These are phyloP conservation scores for Colistium nudipinnis DNA, from an alignment of 2,113 vertebrate genomes.

Conservation along the genomic window DNA sequence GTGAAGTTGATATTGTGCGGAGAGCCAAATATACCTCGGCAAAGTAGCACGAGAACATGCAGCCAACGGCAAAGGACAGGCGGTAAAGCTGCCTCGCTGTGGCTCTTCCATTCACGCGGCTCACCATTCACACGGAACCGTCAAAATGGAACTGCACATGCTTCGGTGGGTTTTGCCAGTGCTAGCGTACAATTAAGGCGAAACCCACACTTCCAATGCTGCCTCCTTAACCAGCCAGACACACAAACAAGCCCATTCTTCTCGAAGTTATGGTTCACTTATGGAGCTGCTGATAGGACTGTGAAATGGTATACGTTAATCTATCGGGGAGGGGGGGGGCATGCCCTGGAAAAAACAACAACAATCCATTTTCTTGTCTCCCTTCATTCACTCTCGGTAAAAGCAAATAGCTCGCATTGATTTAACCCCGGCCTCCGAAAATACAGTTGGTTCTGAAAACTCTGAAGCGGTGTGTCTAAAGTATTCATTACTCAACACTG, in stretches of 20 bases:
- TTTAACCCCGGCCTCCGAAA: conserved; percentile 31
- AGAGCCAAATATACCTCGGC: conserved; percentile 12
- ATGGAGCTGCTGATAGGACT: conserved; percentile 1
- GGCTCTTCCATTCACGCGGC: background rate
- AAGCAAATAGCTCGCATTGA: conserved; percentile 38
- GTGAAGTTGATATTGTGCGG: background rate
- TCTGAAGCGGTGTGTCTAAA: conserved; percentile 22
- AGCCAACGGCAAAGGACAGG: conserved; percentile 1
- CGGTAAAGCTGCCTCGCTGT: background rate
- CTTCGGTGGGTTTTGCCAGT: conserved; percentile 8
- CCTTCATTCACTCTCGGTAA: conserved; percentile 34
- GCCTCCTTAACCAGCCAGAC: conserved; percentile 9
- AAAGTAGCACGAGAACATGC: conserved; percentile 14
- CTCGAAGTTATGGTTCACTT: background rate
- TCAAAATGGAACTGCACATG: conserved; percentile 21
- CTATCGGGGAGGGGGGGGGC: background rate
- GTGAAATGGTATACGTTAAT: conserved; percentile 1
- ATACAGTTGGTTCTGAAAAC: conserved; percentile 38
- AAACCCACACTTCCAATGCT: background rate
- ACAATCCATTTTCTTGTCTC: conserved; percentile 9
- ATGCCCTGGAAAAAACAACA: conserved; percentile 5
- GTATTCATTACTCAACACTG: conserved; percentile 61
- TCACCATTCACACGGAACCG: conserved; percentile 23
- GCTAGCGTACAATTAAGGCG: conserved; percentile 28
- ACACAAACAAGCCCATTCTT: conserved; percentile 14